A percentile compares a stretch with the other conserved stretches of the same genome.
Evolutionary conservation across 64 coral and sea anemone genomes (phyloP).

Genomic region (Astreopora myriophthalma): DNA sequence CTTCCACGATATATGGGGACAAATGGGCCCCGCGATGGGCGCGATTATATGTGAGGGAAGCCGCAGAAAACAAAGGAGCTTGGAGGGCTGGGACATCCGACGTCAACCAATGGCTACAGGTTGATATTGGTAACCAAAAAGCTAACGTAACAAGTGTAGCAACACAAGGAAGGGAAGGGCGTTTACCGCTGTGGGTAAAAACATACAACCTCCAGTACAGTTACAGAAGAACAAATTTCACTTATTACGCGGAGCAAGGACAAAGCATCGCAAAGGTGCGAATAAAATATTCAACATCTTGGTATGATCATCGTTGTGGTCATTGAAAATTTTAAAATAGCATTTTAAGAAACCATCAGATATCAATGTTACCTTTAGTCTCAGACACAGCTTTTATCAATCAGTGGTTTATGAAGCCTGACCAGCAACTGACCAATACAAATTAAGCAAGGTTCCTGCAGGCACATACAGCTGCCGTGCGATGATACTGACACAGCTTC

Average conservation of each 20-base stretch:
- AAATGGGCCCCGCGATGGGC: not conserved
- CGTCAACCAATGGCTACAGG: conserved; percentile 52
- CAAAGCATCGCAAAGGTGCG: not conserved
- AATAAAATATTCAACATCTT: not conserved
- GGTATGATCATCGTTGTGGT: too few relatives aligned
- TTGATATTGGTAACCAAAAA: conserved; percentile 8
- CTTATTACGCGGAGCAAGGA: conserved; percentile 27
- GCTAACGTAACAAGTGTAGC: not conserved
- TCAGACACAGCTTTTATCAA: too few relatives aligned
- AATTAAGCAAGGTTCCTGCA: too few relatives aligned
- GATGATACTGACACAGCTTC: too few relatives aligned
- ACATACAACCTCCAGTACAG: conserved; percentile 18
- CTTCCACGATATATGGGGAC: not conserved
- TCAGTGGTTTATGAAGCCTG: too few relatives aligned
- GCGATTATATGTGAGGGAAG: conserved; percentile 32
- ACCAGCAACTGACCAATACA: too few relatives aligned
- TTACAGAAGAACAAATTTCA: conserved; percentile 17
- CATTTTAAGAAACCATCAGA: too few relatives aligned
- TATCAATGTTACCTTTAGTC: too few relatives aligned
- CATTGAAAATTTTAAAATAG: too few relatives aligned
- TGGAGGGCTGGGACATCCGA: conserved; percentile 4
- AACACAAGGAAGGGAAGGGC: not conserved
- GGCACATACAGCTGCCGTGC: too few relatives aligned
- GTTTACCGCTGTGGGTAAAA: not conserved
- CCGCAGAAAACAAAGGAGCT: not conserved